phyloP scores from a whole-genome alignment of 2,113 vertebrate genomes.

The Penelope pileata region DNA sequence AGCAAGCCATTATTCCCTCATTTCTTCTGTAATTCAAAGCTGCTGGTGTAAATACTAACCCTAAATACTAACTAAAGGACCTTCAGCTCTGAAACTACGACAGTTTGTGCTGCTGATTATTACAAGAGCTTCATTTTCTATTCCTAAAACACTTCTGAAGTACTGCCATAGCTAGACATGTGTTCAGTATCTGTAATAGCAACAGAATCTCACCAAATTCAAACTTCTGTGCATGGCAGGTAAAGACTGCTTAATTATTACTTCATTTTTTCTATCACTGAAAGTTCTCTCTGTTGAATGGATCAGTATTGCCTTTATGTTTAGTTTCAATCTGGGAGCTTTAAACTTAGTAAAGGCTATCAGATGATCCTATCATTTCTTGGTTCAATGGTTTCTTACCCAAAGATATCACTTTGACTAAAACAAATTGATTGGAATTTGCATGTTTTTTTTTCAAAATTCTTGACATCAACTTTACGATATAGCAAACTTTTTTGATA shows the following conservation, averaged over 20 bases:
- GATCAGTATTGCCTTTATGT: neutral
- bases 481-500: neutral
- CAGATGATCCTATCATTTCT: neutral
- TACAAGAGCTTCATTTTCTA: neutral
- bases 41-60: neutral
- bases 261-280: neutral
- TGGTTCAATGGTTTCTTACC: neutral
- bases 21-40: neutral
- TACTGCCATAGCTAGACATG: neutral
- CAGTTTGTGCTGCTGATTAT: neutral
- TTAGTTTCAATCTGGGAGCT: neutral
- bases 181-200: neutral
- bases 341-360: neutral
- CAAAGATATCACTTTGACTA: neutral
- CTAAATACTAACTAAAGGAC: neutral
- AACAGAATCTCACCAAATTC: neutral
- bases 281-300: neutral
- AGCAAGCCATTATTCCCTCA: fast-evolving
- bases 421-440: neutral
- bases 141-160: neutral
- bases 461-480: neutral
- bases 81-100: neutral
- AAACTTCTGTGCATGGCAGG: neutral
- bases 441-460: neutral
- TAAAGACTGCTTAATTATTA: neutral